These are phyloP conservation scores for Silurus aristotelis DNA, from an alignment of 2,797 vertebrate species.

Conservation along the genomic window DNA sequence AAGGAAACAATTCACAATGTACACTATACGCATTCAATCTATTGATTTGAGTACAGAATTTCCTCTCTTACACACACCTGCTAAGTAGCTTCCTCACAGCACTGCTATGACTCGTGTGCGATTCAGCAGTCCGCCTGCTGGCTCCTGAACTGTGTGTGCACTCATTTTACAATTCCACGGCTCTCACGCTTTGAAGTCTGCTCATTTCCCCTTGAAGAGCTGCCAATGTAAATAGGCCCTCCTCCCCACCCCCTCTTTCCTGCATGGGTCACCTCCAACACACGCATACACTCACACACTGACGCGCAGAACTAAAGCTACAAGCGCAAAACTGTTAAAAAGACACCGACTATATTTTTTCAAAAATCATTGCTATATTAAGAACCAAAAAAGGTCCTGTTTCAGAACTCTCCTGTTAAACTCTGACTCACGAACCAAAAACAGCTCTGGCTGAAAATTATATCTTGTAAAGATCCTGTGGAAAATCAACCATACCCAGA, in stretches of 20 bases:
- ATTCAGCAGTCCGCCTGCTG: constrained; percentile 66
- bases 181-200: constrained; percentile 80
- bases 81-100: constrained; percentile 8
- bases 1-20: constrained; percentile 13
- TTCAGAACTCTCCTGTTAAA: background rate
- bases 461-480: background rate
- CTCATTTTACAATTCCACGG: constrained; percentile 71
- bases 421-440: background rate
- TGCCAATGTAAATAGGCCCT: constrained; percentile 82
- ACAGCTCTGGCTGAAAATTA: background rate
- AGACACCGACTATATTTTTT: constrained; percentile 37
- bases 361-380: constrained; percentile 11
- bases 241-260: constrained; percentile 69
- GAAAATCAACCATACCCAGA: background rate
- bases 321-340: constrained; percentile 53
- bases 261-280: constrained; percentile 66
- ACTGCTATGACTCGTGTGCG: constrained; percentile 57
- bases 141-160: constrained; percentile 65
- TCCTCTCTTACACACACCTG: constrained; percentile 29
- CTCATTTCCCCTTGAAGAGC: constrained; percentile 76
- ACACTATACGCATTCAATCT: background rate
- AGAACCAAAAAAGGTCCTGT: background rate
- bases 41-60: constrained; percentile 7
- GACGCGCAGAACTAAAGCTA: constrained; percentile 44
- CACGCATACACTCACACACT: constrained; percentile 46